phyloP scores from a whole-genome alignment of 1,140 invertebrate genomes.

The Scylla paramamosain region DNA sequence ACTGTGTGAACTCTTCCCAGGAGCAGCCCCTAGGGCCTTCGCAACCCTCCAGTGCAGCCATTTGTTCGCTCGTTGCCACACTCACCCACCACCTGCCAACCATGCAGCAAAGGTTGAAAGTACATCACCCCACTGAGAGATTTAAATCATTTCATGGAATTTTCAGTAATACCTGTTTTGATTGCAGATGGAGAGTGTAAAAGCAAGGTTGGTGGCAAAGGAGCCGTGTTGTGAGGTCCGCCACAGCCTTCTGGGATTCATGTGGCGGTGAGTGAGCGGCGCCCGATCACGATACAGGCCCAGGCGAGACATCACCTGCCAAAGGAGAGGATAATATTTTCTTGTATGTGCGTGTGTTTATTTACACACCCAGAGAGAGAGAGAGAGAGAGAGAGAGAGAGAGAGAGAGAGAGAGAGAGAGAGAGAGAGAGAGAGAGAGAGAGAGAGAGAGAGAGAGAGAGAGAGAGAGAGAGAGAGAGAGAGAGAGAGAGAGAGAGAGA shows the following conservation, averaged over 20 bases:
- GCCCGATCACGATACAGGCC: constrained; percentile 24
- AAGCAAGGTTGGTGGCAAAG: constrained; percentile 56
- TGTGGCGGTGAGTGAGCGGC: constrained; percentile 34
- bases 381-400: background rate
- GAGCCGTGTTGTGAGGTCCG: constrained; percentile 5
- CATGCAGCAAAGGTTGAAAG: background rate
- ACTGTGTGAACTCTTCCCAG: constrained; percentile 42
- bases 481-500: background rate
- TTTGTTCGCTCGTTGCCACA: background rate
- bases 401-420: background rate
- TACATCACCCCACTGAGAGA: background rate
- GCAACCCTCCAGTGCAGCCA: constrained; percentile 40
- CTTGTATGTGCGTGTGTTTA: background rate
- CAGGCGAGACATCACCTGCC: constrained; percentile 55
- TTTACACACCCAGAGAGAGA: background rate
- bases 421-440: background rate
- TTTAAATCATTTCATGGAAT: no score
- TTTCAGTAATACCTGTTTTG: background rate
- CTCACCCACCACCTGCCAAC: constrained; percentile 60
- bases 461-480: background rate
- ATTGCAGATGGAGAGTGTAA: constrained; percentile 44
- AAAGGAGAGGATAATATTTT: background rate
- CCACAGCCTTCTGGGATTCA: constrained; percentile 28
- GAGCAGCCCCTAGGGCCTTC: constrained; percentile 2
- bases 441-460: no score